Base-by-base conservation (phyloP, 2,888 invertebrate species). In the Hermaeophaga mercurialis region DNA sequence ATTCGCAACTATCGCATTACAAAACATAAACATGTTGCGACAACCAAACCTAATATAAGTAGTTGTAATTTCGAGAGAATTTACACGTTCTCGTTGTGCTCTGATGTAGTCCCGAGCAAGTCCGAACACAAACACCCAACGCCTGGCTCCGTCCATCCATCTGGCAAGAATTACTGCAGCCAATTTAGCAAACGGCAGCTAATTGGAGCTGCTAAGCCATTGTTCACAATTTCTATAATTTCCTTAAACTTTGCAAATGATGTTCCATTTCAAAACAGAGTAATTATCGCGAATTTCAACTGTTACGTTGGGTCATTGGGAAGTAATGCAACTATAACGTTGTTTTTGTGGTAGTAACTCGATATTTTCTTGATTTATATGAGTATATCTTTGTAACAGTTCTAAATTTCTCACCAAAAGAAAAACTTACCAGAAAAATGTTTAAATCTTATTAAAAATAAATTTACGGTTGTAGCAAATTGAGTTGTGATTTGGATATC, bases 111-210 rank as follows among this genome's bases (percentile, higher is more conserved):
- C 11, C 39, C 9, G 39, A 22, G 39, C 39, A 22, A 22, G 39
- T 39, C 39, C 6, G 22, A 12, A 39, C 18, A 39, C 18, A 11
- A 39, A 39, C 18, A 5, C 1, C 2, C 45, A 12, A 36, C 54
- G 46, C 52, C 56, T 43, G 45, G 46, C 61, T 63, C 63, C 62
- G 65, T 71, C 68, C 70, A 71, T 71, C 72, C 69, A 70, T 71
- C 71, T 67, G 68, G 67, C 67, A 67, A 69, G 71, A 72, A 69
- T 73, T 73, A 73, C 71, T 73, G 70, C 73, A 72, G 73, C 70
- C 67, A 75, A 74, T 75, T 75, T 70, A 64, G 70, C 71, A 73
- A 75, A 75, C 72, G 69, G 63, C 70, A 67, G 69, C 73, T 73
- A 75, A 74, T 74, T 72, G 71, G 67, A 64, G 45, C 9, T 43